A percentile compares a stretch with the other conserved stretches of the same genome.
Evolutionary conservation across 2,888 invertebrate species (phyloP).

Genomic region (Mythimna impura): DNA sequence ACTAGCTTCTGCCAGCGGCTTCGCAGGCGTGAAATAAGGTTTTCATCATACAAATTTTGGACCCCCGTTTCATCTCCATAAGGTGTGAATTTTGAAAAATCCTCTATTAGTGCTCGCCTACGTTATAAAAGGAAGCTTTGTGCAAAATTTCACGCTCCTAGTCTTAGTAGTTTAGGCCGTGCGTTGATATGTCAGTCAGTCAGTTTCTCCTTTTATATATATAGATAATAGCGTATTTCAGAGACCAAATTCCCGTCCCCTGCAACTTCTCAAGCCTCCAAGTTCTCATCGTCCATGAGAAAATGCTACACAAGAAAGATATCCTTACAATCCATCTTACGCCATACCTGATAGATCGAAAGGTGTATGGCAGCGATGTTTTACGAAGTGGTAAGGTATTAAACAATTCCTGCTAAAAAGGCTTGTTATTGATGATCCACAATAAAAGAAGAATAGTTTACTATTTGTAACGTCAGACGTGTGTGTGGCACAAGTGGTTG

Average conservation of each 20-base stretch:
- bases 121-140: no score
- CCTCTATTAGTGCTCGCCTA: no score
- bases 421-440: conserved; percentile 69
- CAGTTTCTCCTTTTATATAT: no score
- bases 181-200: no score
- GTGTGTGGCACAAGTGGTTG: conserved; percentile 57
- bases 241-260: background rate
- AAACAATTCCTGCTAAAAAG: conserved; percentile 52
- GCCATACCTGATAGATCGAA: conserved; percentile 44
- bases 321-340: conserved; percentile 36
- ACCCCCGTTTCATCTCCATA: no score
- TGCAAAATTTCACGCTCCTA: no score
- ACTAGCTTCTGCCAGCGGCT: no score
- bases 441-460: conserved; percentile 70
- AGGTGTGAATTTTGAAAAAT: no score
- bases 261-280: background rate
- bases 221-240: background rate
- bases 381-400: conserved; percentile 54
- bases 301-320: conserved; percentile 9
- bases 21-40: no score
- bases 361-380: conserved; percentile 43
- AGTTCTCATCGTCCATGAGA: background rate
- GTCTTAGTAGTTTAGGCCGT: no score
- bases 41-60: no score
- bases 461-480: conserved; percentile 70